Base-by-base conservation (phyloP, 1,140 invertebrate species). In the Trichogramma pretiosum region DNA sequence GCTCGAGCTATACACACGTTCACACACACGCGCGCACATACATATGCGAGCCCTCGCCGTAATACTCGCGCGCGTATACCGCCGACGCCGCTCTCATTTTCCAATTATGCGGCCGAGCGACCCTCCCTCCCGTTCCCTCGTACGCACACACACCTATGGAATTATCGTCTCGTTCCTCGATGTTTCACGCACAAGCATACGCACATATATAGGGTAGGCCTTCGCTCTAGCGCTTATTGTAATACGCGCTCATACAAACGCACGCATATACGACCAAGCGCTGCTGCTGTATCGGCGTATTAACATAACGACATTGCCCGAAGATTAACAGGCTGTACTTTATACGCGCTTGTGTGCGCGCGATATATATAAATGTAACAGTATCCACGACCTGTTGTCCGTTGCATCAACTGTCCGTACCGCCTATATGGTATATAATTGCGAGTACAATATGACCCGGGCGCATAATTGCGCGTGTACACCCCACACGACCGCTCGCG, bases 121-220 rank as follows among this genome's bases (percentile, higher is more conserved):
- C 23, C 11, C 18, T 28, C 23, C 11, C 24, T 28, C 23, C 11
- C 26, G 14, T 4, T 16, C 10, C 54, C 54, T 53, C 53, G n/a
- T n/a, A n/a, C n/a, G n/a, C n/a, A n/a, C n/a, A n/a, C n/a, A n/a
- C n/a, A n/a, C n/a, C n/a, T 34, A 50, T 50, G 53, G 50, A 60
- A 62, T 62, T 62, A 62, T 62, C 60, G 58, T 59, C 57, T 62
- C 54, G 52, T 62, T 61, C 53, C 48, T 45, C n/a, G n/a, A n/a
- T n/a, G n/a, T n/a, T n/a, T n/a, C n/a, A n/a, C n/a, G n/a, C n/a
- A n/a, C n/a, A n/a, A n/a, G n/a, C n/a, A n/a, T n/a, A n/a, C n/a
- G n/a, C n/a, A n/a, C n/a, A n/a, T n/a, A n/a, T n/a, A n/a, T n/a
- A n/a, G n/a, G n/a, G n/a, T n/a, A n/a, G n/a, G n/a, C n/a, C n/a